Evolutionary conservation across 2,113 vertebrate species (phyloP).

Genomic region (Ifrita kowaldi): DNA sequence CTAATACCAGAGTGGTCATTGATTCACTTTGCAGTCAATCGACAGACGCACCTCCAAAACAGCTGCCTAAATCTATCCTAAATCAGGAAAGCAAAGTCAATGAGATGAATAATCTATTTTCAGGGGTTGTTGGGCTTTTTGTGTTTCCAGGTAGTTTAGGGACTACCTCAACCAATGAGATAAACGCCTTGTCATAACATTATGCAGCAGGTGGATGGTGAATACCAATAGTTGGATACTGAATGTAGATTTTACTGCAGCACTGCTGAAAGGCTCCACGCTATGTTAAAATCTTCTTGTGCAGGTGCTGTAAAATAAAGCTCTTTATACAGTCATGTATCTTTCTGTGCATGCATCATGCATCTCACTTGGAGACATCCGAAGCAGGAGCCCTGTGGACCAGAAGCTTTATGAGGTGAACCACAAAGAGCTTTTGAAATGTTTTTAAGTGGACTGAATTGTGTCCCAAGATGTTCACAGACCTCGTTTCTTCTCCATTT

Average conservation of each 20-base stretch:
- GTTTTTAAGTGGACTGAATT: neutral
- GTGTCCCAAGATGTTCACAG: neutral
- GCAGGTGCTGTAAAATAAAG: neutral
- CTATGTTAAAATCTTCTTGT: neutral
- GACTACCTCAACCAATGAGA: neutral
- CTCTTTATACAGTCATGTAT: neutral
- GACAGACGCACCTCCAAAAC: neutral
- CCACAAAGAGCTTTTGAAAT: conserved; percentile 23
- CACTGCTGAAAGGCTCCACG: neutral
- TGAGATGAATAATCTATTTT: neutral
- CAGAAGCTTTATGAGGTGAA: neutral
- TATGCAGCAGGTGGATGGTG: neutral
- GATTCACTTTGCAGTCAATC: neutral
- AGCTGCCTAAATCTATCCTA: neutral
- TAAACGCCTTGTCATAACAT: neutral
- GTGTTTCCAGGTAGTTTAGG: neutral
- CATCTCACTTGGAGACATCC: neutral
- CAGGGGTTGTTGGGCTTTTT: neutral
- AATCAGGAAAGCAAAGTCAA: neutral
- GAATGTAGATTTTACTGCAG: neutral
- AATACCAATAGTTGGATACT: neutral
- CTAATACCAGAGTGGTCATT: neutral
- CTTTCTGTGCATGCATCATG: neutral
- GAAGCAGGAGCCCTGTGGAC: neutral
- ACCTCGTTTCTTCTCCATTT: neutral